Percentiles rank a stretch among this genome's conserved stretches.
phyloP scores from a whole-genome alignment of 2,113 vertebrate genomes.

The Sprattus sprattus region DNA sequence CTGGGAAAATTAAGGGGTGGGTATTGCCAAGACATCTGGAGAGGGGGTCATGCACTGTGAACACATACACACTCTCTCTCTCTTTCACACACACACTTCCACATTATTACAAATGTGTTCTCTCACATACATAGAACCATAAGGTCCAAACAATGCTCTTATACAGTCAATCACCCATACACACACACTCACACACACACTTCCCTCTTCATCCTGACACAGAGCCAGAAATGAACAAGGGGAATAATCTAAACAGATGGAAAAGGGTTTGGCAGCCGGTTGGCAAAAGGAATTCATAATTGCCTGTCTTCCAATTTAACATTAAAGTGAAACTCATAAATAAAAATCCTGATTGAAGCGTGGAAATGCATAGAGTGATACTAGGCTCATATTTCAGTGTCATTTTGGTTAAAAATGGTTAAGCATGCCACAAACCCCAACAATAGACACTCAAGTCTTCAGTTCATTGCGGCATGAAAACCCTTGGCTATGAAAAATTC shows the following conservation, averaged over 20 bases:
- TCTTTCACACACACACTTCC: neutral
- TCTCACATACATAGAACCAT: neutral
- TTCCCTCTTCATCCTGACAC: neutral
- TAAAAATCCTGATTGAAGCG: neutral
- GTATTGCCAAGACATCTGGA: conserved; percentile 48
- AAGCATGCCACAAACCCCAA: neutral
- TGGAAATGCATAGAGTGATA: neutral
- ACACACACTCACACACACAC: neutral
- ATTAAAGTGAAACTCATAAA: neutral
- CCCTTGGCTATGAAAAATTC: no score
- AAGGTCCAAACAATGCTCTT: neutral
- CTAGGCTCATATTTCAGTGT: neutral
- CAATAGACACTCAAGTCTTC: neutral
- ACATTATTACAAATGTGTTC: neutral
- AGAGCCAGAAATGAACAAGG: neutral
- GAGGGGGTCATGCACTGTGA: conserved; percentile 57
- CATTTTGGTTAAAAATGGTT: neutral
- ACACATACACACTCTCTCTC: conserved; percentile 31
- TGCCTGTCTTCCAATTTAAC: neutral
- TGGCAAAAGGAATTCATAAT: neutral
- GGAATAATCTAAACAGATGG: neutral
- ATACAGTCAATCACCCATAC: neutral
- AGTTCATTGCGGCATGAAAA: no score
- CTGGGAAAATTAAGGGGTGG: conserved; percentile 24
- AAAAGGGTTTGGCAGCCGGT: neutral